Conservation (phyloP, 2,888 invertebrate genomes). For the Eubasilissa splendida region DNA sequence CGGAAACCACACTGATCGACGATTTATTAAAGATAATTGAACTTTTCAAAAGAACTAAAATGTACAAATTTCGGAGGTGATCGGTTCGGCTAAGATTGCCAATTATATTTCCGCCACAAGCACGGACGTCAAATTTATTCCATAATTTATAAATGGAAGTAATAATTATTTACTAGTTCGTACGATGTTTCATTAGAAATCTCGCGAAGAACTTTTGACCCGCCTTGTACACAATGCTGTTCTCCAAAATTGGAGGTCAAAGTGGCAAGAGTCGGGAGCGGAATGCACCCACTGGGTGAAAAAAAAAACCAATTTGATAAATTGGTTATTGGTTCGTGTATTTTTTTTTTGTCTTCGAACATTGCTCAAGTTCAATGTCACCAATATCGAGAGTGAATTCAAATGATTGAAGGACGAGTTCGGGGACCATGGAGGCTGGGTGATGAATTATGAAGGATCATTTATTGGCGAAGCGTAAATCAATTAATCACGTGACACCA, state of each 20-base stretch:
- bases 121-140: too few relatives aligned
- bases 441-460: constrained; percentile 26
- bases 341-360: background rate
- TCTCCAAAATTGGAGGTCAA: constrained; percentile 11
- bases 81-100: too few relatives aligned
- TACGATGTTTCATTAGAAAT: background rate
- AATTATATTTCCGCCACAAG: too few relatives aligned
- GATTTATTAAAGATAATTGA: too few relatives aligned
- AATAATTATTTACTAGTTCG: too few relatives aligned
- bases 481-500: constrained; percentile 16
- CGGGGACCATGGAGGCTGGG: background rate
- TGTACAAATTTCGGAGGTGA: too few relatives aligned
- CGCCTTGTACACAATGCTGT: constrained; percentile 6
- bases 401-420: constrained; percentile 19
- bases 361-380: constrained; percentile 33
- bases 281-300: constrained; percentile 15
- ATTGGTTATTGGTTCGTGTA: background rate
- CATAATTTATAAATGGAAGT: too few relatives aligned
- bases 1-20: too few relatives aligned
- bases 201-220: constrained; percentile 16
- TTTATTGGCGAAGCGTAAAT: constrained; percentile 23
- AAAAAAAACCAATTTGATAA: constrained; percentile 2
- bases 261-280: background rate
- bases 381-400: constrained; percentile 26
- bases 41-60: too few relatives aligned